Conservation (phyloP, 1,140 invertebrate species). For the Lordiphosa stackelbergi region DNA sequence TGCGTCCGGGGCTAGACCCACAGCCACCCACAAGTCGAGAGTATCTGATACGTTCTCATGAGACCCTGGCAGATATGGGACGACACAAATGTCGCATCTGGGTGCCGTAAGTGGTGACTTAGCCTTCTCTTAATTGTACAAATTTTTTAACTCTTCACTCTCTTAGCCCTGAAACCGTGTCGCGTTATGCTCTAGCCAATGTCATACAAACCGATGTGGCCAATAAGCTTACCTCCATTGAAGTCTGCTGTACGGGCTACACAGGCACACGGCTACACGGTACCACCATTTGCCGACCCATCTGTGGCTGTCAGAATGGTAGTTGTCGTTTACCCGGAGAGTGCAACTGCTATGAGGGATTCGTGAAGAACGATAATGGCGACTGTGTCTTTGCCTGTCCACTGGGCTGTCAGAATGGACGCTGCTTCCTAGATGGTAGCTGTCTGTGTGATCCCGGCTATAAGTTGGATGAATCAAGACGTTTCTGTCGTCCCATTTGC, state of each 20-base stretch:
- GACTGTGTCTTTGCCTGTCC: slow-evolving; percentile 72
- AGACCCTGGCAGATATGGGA: slow-evolving; percentile 16
- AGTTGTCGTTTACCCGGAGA: slow-evolving; percentile 79
- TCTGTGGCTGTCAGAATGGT: slow-evolving; percentile 80
- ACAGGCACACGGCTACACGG: slow-evolving; percentile 76
- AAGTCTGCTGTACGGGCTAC: slow-evolving; percentile 81
- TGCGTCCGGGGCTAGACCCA: background rate
- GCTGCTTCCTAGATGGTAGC: slow-evolving; percentile 77
- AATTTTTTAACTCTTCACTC: too few species aligned
- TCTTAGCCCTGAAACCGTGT: slow-evolving; percentile 39
- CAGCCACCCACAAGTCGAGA: slow-evolving; percentile 33
- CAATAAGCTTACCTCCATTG: slow-evolving; percentile 43
- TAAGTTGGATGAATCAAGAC: slow-evolving; percentile 78
- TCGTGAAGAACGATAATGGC: slow-evolving; percentile 77
- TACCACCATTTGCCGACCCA: slow-evolving; percentile 78
- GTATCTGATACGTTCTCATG: slow-evolving; percentile 43
- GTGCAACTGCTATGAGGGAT: slow-evolving; percentile 80
- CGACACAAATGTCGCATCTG: slow-evolving; percentile 59
- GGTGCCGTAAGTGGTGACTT: slow-evolving; percentile 61
- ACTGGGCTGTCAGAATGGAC: slow-evolving; percentile 76
- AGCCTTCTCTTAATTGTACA: background rate
- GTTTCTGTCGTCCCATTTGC: slow-evolving; percentile 78
- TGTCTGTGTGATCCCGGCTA: slow-evolving; percentile 83
- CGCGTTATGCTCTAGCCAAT: slow-evolving; percentile 39
- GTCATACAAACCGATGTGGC: slow-evolving; percentile 45